Evolutionary conservation across 2,888 invertebrate genomes (phyloP).

Genomic region (Anagyrus pseudococci): DNA sequence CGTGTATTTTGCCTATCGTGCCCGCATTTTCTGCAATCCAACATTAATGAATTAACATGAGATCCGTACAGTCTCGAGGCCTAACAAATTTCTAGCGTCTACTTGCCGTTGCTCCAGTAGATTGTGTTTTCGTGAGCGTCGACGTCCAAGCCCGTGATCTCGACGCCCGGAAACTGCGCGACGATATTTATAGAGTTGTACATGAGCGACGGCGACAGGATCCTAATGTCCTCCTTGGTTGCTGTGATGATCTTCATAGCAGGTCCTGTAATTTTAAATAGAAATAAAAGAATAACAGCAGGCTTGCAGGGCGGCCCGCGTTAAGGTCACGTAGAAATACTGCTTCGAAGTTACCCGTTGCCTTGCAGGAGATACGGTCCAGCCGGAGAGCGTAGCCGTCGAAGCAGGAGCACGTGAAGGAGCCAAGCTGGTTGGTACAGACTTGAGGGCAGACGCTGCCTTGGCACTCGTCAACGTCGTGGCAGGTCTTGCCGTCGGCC

Average conservation of each 20-base stretch:
- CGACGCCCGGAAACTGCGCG: conserved; percentile 39
- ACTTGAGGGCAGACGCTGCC: conserved; percentile 70
- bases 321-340: too few relatives aligned
- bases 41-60: background rate
- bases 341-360: conserved; percentile 64
- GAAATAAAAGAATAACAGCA: too few relatives aligned
- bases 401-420: conserved; percentile 69
- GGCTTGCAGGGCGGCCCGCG: too few relatives aligned
- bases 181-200: conserved; percentile 33
- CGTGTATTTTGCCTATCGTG: conserved; percentile 50
- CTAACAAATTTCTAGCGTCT: background rate
- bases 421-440: conserved; percentile 67
- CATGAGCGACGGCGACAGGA: conserved; percentile 39
- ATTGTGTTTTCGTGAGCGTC: conserved; percentile 60
- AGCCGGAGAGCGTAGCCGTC: conserved; percentile 68
- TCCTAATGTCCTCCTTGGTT: conserved; percentile 52
- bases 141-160: conserved; percentile 66
- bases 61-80: too few relatives aligned
- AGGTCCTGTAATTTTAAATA: conserved; percentile 49
- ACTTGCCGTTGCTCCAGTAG: conserved; percentile 63
- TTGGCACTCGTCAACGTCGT: conserved; percentile 77
- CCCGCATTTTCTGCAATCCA: conserved; percentile 46
- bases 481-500: conserved; percentile 67
- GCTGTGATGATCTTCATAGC: conserved; percentile 55
- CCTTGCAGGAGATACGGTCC: conserved; percentile 74